Percentiles rank a stretch among this genome's conserved stretches.
phyloP scores from a whole-genome alignment of 2,113 vertebrate species.

The Pygathrix nemaeus region DNA sequence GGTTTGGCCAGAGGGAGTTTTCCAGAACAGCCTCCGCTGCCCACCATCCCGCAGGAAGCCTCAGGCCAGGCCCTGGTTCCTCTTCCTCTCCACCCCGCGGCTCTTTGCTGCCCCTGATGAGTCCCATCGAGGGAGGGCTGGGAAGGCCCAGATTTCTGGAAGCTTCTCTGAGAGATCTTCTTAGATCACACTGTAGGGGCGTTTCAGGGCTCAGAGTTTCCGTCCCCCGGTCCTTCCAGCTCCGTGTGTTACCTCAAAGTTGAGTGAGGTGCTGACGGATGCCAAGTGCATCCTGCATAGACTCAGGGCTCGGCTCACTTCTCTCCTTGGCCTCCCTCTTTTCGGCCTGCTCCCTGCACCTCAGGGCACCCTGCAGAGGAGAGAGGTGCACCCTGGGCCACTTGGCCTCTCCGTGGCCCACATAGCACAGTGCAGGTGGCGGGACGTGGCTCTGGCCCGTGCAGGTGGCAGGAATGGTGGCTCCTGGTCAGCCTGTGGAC shows the following conservation, averaged over 20 bases:
- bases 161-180: not conserved
- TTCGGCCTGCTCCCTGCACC: not conserved
- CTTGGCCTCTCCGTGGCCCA: not conserved
- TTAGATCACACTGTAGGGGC: not conserved
- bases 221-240: not conserved
- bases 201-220: not conserved
- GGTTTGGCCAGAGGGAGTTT: not conserved
- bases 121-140: not conserved
- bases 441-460: too few relatives aligned
- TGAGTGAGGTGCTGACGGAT: not conserved
- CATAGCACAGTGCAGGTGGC: not conserved
- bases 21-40: not conserved
- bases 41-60: not conserved
- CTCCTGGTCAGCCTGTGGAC: not conserved
- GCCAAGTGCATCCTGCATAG: not conserved
- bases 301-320: not conserved
- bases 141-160: not conserved
- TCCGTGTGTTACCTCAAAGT: not conserved
- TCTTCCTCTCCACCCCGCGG: fast-evolving
- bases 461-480: not conserved
- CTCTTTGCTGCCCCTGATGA: not conserved
- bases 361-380: not conserved
- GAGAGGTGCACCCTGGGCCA: not conserved
- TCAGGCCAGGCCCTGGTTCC: not conserved
- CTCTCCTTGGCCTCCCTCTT: not conserved